Percentiles rank a stretch among this genome's conserved stretches.
These are phyloP conservation scores for Melanotaenia duboulayi DNA, from an alignment of 2,113 vertebrate genomes.

Conservation along the genomic window DNA sequence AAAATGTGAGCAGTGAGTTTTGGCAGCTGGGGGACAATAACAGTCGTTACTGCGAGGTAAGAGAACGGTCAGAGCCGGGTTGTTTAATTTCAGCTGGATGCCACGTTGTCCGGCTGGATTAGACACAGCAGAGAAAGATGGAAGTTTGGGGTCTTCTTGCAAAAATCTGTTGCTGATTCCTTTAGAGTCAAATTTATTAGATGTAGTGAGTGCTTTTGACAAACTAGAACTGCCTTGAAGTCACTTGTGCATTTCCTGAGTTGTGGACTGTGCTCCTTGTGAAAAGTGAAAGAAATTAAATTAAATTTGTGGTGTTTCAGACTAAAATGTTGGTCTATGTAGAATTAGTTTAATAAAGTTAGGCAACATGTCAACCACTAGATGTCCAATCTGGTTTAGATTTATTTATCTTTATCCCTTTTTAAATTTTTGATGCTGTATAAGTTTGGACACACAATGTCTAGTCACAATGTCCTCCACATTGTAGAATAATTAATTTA, in stretches of 20 bases:
- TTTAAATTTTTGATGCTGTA: no score
- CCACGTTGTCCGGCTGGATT: conserved; percentile 15
- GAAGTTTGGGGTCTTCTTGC: not conserved
- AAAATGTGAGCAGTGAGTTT: conserved; percentile 30
- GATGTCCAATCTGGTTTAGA: no score
- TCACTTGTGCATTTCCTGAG: not conserved
- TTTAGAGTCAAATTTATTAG: not conserved
- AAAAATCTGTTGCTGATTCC: not conserved
- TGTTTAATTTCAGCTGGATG: conserved; percentile 44
- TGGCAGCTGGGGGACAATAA: conserved; percentile 50
- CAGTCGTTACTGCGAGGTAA: conserved; percentile 45
- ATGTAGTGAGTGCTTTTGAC: not conserved
- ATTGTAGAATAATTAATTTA: no score
- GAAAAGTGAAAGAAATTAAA: not conserved
- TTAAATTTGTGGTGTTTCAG: not conserved
- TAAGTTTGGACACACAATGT: no score
- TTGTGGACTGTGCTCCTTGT: not conserved
- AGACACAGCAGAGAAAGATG: not conserved
- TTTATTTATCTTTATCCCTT: no score
- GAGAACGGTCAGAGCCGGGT: conserved; percentile 48
- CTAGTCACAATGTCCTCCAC: no score
- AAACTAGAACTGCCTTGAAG: not conserved
- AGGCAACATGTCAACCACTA: no score
- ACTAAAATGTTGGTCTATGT: not conserved
- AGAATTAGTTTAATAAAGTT: not conserved